Evolutionary conservation across 2,797 vertebrate genomes (phyloP).

Genomic region (Vultur gryphus): DNA sequence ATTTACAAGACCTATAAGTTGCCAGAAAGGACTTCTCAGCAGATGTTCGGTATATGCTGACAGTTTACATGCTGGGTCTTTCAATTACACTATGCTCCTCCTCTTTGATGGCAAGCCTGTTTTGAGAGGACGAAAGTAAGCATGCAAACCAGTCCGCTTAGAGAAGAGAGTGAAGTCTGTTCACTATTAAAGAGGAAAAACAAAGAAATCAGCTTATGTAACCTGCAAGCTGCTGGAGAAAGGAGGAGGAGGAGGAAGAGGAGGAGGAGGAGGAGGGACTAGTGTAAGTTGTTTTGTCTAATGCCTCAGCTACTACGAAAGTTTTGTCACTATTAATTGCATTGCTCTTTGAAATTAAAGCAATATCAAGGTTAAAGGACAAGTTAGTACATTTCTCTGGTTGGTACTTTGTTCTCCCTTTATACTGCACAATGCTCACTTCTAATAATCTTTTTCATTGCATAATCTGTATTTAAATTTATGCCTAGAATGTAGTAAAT

Average conservation of each 20-base stretch:
- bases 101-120: slow-evolving; percentile 8
- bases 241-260: not conserved
- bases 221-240: slow-evolving; percentile 7
- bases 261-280: slow-evolving; percentile 1
- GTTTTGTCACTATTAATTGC: not conserved
- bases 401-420: not conserved
- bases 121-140: not conserved
- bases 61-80: not conserved
- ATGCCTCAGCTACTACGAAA: not conserved
- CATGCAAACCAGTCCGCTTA: not conserved
- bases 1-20: not conserved
- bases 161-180: not conserved
- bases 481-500: not conserved
- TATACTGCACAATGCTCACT: not conserved
- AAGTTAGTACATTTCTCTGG: not conserved
- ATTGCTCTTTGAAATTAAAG: not conserved
- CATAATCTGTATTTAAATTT: not conserved
- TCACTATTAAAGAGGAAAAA: slow-evolving; percentile 33
- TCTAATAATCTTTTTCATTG: not conserved
- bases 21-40: not conserved
- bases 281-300: slow-evolving; percentile 16
- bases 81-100: not conserved
- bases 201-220: slow-evolving; percentile 60
- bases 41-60: not conserved
- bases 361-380: not conserved